Percentiles rank a stretch among this genome's conserved stretches.
Conservation (phyloP, 2,113 vertebrate genomes). For the Mesitornis unicolor region DNA sequence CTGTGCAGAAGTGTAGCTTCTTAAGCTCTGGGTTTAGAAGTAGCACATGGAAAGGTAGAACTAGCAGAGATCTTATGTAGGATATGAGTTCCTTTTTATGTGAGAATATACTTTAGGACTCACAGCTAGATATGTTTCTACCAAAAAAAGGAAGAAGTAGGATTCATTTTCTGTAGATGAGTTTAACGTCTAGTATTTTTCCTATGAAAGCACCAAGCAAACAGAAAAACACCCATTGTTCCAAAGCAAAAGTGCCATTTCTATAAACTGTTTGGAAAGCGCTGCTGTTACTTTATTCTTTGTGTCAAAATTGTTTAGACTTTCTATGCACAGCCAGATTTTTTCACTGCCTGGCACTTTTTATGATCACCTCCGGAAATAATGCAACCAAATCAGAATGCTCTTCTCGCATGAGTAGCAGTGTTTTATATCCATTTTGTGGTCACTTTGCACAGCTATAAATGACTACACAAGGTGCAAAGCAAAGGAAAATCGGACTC, state of each 20-base stretch:
- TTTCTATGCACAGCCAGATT: background rate
- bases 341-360: constrained; percentile 5
- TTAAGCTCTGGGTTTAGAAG: background rate
- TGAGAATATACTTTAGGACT: background rate
- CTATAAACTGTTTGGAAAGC: background rate
- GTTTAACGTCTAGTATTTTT: background rate
- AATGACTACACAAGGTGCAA: constrained; percentile 43
- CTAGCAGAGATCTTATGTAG: background rate
- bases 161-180: background rate
- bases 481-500: constrained; percentile 18
- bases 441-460: constrained; percentile 27
- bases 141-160: background rate
- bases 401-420: background rate
- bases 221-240: background rate
- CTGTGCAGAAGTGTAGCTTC: background rate
- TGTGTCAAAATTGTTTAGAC: constrained; percentile 19
- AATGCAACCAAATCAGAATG: constrained; percentile 37
- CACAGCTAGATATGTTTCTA: background rate
- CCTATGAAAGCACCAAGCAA: background rate
- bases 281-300: background rate
- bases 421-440: constrained; percentile 28
- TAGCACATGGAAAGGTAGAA: background rate
- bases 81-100: background rate
- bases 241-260: background rate
- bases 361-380: constrained; percentile 27